Evolutionary conservation across 1,140 invertebrate species (phyloP).

Genomic region (Ephestia elutella): DNA sequence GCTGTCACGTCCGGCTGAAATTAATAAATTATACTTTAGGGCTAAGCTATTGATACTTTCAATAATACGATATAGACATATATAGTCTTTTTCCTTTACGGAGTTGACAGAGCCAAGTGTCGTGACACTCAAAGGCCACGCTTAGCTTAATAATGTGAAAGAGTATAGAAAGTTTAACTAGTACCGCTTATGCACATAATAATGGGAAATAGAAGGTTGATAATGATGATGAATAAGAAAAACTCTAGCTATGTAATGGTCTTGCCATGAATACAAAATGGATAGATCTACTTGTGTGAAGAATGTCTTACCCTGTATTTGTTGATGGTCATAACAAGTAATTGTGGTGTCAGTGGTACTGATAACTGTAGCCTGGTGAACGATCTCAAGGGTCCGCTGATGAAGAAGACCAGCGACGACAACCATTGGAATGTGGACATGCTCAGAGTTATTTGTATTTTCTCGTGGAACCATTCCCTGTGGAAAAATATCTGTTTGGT

Average conservation of each 20-base stretch:
- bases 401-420: constrained; percentile 26
- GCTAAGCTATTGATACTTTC: background rate
- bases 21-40: constrained; percentile 4
- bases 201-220: no score
- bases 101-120: no score
- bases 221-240: no score
- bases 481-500: background rate
- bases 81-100: no score
- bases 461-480: background rate
- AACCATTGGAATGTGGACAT: constrained; percentile 41
- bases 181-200: no score
- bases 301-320: constrained; percentile 28
- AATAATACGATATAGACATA: no score
- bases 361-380: constrained; percentile 31
- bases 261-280: no score
- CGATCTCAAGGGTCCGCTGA: constrained; percentile 23
- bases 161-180: no score
- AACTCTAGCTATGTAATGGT: no score
- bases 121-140: no score
- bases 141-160: no score
- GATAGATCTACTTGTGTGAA: background rate
- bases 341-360: constrained; percentile 18
- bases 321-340: constrained; percentile 27
- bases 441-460: constrained; percentile 13
- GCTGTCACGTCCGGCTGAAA: constrained; percentile 36